A percentile compares a stretch with the other conserved stretches of the same genome.
Evolutionary conservation across 1,140 invertebrate species (phyloP).

Genomic region (Cydia fagiglandana): DNA sequence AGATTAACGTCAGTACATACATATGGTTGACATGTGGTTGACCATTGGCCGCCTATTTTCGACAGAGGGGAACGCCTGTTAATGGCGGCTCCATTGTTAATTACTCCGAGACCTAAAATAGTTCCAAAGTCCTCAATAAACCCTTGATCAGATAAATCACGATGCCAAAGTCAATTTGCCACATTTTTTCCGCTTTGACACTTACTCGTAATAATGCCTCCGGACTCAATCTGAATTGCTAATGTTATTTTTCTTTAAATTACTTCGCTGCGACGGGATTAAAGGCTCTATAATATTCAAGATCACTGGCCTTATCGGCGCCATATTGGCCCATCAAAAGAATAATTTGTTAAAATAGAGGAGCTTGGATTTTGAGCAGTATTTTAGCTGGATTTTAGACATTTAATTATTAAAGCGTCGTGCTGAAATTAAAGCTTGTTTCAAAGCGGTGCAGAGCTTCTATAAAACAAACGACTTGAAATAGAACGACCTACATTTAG

Average conservation of each 20-base stretch:
- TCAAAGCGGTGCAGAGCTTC: not conserved
- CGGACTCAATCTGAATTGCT: slow-evolving; percentile 73
- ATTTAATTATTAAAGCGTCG: not conserved
- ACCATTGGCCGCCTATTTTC: no score
- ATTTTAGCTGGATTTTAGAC: not conserved
- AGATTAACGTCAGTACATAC: no score
- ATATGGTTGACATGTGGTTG: no score
- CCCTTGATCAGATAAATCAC: slow-evolving; percentile 54
- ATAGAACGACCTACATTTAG: no score
- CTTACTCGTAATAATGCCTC: slow-evolving; percentile 62
- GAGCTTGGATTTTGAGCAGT: not conserved
- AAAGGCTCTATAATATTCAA: slow-evolving; percentile 66
- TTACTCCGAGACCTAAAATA: no score
- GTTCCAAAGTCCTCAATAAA: not conserved
- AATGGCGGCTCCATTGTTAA: no score
- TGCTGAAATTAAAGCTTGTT: not conserved
- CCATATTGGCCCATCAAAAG: slow-evolving; percentile 35
- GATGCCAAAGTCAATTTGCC: slow-evolving; percentile 69
- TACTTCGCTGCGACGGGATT: slow-evolving; percentile 59
- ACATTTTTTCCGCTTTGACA: slow-evolving; percentile 61
- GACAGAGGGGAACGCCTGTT: no score
- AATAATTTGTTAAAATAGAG: slow-evolving; percentile 13
- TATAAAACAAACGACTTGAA: no score
- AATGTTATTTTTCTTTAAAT: slow-evolving; percentile 78
- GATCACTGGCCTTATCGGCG: slow-evolving; percentile 56